Conservation (phyloP, 2,797 vertebrate species). For the Scarus forsteni region DNA sequence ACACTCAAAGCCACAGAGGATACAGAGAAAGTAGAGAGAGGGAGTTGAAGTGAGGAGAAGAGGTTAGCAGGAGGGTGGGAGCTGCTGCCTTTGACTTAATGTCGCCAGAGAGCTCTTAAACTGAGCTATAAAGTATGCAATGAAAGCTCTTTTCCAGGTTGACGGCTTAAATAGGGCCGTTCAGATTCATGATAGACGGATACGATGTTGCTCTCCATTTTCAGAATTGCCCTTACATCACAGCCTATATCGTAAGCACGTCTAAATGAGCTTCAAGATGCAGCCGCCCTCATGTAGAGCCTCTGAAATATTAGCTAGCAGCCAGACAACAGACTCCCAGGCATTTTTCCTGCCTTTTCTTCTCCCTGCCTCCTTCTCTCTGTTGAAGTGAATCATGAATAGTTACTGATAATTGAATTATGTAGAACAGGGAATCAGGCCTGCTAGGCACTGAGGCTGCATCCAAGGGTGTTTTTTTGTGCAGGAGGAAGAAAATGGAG, state of each 20-base stretch:
- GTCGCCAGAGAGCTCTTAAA: constrained; percentile 54
- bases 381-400: constrained; percentile 52
- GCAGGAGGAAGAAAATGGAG: constrained; percentile 7
- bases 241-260: constrained; percentile 29
- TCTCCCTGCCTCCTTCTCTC: not conserved
- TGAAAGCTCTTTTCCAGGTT: constrained; percentile 37
- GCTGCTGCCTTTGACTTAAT: constrained; percentile 30
- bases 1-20: constrained; percentile 22
- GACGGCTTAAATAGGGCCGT: constrained; percentile 44
- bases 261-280: constrained; percentile 34
- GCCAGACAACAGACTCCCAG: constrained; percentile 4
- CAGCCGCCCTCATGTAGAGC: constrained; percentile 27
- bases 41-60: constrained; percentile 24
- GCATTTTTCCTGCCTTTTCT: not conserved
- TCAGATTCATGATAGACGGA: constrained; percentile 35
- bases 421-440: constrained; percentile 17
- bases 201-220: constrained; percentile 13
- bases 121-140: constrained; percentile 24
- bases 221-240: constrained; percentile 33
- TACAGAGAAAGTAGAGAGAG: constrained; percentile 20
- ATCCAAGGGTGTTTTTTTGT: constrained; percentile 17
- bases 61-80: constrained; percentile 13
- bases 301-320: constrained; percentile 4
- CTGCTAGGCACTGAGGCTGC: constrained; percentile 1
- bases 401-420: constrained; percentile 62